A percentile compares a stretch with the other conserved stretches of the same genome.
Evolutionary conservation across 1,140 invertebrate genomes (phyloP).

Genomic region (Heliconius himera): DNA sequence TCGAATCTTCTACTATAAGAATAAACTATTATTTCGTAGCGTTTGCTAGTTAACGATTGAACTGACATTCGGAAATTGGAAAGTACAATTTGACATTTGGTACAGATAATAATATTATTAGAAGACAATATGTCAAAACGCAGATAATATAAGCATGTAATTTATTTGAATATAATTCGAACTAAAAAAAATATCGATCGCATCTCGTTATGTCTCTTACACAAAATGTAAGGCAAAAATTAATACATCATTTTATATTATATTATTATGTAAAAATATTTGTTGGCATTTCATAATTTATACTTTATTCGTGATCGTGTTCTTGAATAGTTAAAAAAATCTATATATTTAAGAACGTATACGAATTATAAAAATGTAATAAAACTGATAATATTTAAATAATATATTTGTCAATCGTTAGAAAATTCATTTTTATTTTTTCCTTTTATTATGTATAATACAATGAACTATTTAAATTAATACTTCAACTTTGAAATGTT

Average conservation of each 20-base stretch:
- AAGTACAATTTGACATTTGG: slow-evolving; percentile 1
- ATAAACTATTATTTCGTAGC: no score
- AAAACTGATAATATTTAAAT: slow-evolving; percentile 8
- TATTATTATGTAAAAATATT: neutral
- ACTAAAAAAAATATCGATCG: neutral
- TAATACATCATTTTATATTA: neutral
- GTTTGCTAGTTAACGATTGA: no score
- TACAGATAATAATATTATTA: neutral
- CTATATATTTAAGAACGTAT: slow-evolving; percentile 1
- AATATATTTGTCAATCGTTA: neutral
- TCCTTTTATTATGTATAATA: neutral
- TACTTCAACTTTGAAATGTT: slow-evolving; percentile 1
- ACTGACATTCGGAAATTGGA: neutral
- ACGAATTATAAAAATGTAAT: neutral
- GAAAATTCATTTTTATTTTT: neutral
- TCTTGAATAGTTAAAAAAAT: neutral
- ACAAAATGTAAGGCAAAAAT: neutral
- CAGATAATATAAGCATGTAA: neutral
- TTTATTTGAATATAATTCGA: slow-evolving; percentile 26
- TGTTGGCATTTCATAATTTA: neutral
- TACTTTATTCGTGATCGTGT: neutral
- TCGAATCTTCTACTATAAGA: no score
- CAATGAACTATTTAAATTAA: neutral
- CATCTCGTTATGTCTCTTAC: neutral
- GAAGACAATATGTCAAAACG: neutral